A percentile compares a stretch with the other conserved stretches of the same genome.
phyloP scores from a whole-genome alignment of 2,797 vertebrate genomes.

The Eutrigla gurnardus region DNA sequence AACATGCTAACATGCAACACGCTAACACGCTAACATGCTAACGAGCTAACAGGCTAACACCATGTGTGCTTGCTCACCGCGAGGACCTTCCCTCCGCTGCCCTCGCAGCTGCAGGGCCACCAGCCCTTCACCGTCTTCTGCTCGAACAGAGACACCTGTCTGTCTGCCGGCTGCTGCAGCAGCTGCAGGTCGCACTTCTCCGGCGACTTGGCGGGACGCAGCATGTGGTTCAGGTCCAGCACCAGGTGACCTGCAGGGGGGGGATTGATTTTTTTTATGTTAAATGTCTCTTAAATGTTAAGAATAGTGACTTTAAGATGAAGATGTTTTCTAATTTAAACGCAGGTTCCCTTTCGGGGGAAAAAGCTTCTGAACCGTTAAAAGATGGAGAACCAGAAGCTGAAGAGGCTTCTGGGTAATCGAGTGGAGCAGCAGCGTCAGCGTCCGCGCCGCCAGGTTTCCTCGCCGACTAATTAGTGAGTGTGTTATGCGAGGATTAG shows the following conservation, averaged over 20 bases:
- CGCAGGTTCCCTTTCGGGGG: no score
- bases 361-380: no score
- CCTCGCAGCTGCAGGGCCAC: conserved; percentile 92
- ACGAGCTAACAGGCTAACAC: not conserved
- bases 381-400: no score
- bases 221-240: conserved; percentile 95
- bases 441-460: not conserved
- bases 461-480: conserved; percentile 14
- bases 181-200: conserved; percentile 90
- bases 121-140: conserved; percentile 96
- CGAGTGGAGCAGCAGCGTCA: not conserved
- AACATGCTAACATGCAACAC: no score
- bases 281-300: not conserved
- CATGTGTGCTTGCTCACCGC: conserved; percentile 82
- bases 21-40: not conserved
- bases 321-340: not conserved
- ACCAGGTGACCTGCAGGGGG: conserved; percentile 87
- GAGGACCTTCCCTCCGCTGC: conserved; percentile 82
- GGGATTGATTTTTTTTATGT: no score
- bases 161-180: conserved; percentile 76
- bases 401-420: no score
- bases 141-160: conserved; percentile 92
- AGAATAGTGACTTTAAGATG: not conserved
- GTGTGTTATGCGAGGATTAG: conserved; percentile 18
- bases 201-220: conserved; percentile 89